A percentile compares a stretch with the other conserved stretches of the same genome.
These are phyloP conservation scores for Drosophila nigrodunni DNA, from an alignment of 1,140 invertebrate species.

Conservation along the genomic window DNA sequence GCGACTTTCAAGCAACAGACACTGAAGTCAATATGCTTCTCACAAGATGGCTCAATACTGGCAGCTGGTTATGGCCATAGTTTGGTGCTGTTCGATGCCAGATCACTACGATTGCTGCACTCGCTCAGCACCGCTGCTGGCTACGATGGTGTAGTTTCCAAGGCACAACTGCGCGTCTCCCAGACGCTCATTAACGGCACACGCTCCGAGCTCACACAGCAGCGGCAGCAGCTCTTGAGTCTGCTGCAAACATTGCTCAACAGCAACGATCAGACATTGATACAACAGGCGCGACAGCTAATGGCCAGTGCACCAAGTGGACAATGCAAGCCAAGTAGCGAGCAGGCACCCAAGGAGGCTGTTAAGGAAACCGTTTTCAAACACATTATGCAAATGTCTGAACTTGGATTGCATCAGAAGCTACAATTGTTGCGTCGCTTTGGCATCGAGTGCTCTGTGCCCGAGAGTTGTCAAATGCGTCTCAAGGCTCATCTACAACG, in stretches of 20 bases:
- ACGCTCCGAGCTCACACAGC: conserved; percentile 57
- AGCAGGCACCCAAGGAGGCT: conserved; percentile 16
- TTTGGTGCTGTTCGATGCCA: conserved; percentile 89
- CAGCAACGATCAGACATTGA: conserved; percentile 60
- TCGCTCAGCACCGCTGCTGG: conserved; percentile 77
- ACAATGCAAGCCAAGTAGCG: conserved; percentile 4
- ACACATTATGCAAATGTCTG: conserved; percentile 74
- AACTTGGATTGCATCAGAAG: conserved; percentile 75
- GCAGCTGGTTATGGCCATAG: conserved; percentile 89
- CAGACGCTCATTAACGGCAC: conserved; percentile 52
- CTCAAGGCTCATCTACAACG: conserved; percentile 42
- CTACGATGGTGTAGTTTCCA: conserved; percentile 66
- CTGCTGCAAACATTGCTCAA: conserved; percentile 60
- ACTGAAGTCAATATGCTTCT: conserved; percentile 88
- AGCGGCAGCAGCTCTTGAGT: conserved; percentile 60
- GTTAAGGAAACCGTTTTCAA: conserved; percentile 56
- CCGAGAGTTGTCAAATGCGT: conserved; percentile 20
- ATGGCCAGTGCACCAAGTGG: conserved; percentile 38
- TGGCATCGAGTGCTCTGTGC: conserved; percentile 59
- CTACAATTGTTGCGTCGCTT: conserved; percentile 73
- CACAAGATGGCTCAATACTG: conserved; percentile 91
- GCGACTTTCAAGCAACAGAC: conserved; percentile 88
- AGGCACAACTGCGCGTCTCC: conserved; percentile 68
- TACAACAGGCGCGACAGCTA: conserved; percentile 65
- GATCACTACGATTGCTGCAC: conserved; percentile 86